Evolutionary conservation across 2,888 invertebrate species (phyloP).

Genomic region (Tenthredo livida): DNA sequence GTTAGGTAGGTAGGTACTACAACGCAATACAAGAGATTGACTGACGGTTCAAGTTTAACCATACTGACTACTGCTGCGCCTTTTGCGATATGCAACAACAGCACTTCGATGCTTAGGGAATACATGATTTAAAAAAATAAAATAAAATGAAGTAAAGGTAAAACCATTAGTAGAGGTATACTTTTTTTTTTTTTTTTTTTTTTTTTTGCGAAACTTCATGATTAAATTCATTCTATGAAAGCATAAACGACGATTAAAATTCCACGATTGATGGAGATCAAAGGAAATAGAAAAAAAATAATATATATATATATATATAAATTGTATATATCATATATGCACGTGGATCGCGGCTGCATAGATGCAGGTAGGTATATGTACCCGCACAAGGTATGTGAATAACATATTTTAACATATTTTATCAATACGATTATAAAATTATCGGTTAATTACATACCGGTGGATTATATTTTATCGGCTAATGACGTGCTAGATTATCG

Average conservation of each 20-base stretch:
- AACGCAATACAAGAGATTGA: constrained; percentile 19
- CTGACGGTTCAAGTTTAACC: constrained; percentile 10
- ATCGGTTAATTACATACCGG: not conserved
- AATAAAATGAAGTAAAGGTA: no score
- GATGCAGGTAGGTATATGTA: not conserved
- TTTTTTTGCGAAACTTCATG: not conserved
- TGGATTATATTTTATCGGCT: constrained; percentile 6
- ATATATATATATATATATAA: not conserved
- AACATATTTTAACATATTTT: not conserved
- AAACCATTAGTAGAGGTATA: no score
- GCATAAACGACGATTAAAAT: not conserved
- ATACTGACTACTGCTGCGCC: not conserved
- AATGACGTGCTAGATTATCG: constrained; percentile 5
- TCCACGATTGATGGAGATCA: not conserved
- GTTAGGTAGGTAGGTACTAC: not conserved
- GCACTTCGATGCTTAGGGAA: not conserved
- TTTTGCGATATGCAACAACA: constrained; percentile 3
- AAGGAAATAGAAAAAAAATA: not conserved
- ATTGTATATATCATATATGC: not conserved
- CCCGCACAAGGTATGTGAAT: not conserved
- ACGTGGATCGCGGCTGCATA: not conserved
- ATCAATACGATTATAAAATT: not conserved
- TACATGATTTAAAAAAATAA: not conserved
- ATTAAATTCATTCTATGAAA: not conserved
- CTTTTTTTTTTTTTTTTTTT: not conserved